Percentiles rank a stretch among this genome's conserved stretches.
phyloP scores from a whole-genome alignment of 2,797 vertebrate species.

The Arctocebus calabarensis region DNA sequence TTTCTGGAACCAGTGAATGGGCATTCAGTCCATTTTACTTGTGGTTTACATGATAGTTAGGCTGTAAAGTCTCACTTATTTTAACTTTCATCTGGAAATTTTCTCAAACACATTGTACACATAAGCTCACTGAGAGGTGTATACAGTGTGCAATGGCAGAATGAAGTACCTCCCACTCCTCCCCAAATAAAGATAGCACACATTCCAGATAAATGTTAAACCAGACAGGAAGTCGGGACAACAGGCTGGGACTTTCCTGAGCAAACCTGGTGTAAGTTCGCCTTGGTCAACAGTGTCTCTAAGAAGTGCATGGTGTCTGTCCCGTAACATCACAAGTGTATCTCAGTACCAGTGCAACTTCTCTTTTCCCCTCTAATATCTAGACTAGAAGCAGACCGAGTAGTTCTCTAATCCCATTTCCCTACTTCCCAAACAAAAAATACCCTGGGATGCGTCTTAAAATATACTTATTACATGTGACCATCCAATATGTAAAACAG shows the following conservation, averaged over 20 bases:
- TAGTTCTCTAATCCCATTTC: background rate
- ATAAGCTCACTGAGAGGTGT: slow-evolving; percentile 6
- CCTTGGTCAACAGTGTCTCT: background rate
- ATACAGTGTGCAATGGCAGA: background rate
- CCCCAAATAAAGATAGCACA: background rate
- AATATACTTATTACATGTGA: background rate
- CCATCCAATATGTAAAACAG: background rate
- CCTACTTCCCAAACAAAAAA: background rate
- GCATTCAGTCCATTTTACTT: background rate
- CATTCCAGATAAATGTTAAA: background rate
- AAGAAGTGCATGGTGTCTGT: background rate
- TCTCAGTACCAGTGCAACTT: background rate
- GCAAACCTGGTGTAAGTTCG: background rate
- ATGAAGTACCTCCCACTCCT: background rate
- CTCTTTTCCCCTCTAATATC: background rate
- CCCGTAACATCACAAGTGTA: background rate
- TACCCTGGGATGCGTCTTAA: background rate
- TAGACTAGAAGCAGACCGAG: background rate
- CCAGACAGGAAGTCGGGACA: slow-evolving; percentile 41
- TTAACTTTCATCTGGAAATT: slow-evolving; percentile 26
- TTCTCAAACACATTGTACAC: background rate
- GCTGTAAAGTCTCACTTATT: background rate
- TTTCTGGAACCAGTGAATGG: background rate
- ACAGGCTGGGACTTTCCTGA: background rate
- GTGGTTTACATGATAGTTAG: background rate